phyloP scores from a whole-genome alignment of 2,113 vertebrate genomes.

The Tychaedon coryphoeus region DNA sequence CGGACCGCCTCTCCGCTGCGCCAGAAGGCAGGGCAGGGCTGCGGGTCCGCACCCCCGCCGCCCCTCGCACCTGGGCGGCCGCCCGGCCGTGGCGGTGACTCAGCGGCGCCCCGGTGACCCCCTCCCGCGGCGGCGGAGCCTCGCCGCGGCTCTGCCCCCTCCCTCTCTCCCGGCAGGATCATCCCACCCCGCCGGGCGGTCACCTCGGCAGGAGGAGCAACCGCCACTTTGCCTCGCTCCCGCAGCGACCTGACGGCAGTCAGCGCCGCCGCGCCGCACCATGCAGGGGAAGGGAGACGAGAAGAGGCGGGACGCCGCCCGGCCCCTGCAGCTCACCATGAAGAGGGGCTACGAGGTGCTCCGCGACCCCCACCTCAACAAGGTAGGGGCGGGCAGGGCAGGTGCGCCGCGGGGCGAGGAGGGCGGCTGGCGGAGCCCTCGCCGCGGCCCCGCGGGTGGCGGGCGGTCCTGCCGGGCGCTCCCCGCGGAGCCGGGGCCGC shows the following conservation, averaged over 20 bases:
- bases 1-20: background rate
- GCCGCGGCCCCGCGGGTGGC: no score
- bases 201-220: constrained; percentile 45
- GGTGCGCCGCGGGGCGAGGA: background rate
- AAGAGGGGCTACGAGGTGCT: constrained; percentile 85
- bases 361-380: constrained; percentile 84
- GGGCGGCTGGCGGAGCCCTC: background rate
- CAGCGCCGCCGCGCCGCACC: background rate
- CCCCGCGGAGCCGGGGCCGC: no score
- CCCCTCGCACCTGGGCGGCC: background rate
- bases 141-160: constrained; percentile 2
- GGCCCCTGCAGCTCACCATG: constrained; percentile 67
- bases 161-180: background rate
- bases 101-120: constrained; percentile 6
- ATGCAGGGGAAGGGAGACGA: constrained; percentile 12
- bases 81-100: background rate
- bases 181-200: constrained; percentile 22
- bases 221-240: background rate
- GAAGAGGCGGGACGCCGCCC: background rate
- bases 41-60: background rate
- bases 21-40: background rate
- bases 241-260: background rate
- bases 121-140: background rate
- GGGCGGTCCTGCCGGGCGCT: no score
- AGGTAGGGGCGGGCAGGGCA: constrained; percentile 70